Evolutionary conservation across 2,113 vertebrate species (phyloP), one percentile per base, ranked within the genome.

Genomic region (Rhinoderma darwinii): DNA sequence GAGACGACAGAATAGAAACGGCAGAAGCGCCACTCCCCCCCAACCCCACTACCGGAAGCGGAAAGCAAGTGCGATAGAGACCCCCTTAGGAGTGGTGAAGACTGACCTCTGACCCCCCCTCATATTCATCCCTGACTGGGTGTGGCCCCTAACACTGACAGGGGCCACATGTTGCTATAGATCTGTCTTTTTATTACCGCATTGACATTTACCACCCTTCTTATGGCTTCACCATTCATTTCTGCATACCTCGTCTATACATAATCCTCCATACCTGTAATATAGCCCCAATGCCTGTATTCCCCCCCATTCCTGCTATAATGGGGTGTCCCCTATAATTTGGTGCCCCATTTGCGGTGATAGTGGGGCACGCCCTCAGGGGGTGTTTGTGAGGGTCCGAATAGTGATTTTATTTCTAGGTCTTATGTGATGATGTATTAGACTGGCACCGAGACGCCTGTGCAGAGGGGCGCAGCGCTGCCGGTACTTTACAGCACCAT

Each of bases 71-170:
- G 20, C 4, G 25, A 54, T 15, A 43, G 70, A 37, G 37, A 11
- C 50, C 17, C 83, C 68, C 25, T 54, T 44, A 41, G 75, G 32
- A 70, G 47, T 50, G 76, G 76, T 54, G 63, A 79, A 81, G 51
- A 22, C 77, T 86, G 77, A 86, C 77, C 84, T 14, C 78, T 81
- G 85, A 81, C 85, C 74, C 32, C 27, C 50, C 17, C 74, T 22
- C 27, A 11, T 17, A 61, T 74, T 15, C 73, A 79, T 68, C 43
- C 14, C 43, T 56, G 1, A 18, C 63, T 73, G 77, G 85, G 85
- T 86, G 85, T 86, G 85, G 77, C 85, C 85, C 77, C 75, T 66
- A 14, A 50, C 18, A 17, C 51, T 63, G 54, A 50, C 20, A 87
- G 44, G 76, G 78, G 51, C 68, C 86, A 47, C 74, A 72, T 74